Base-by-base conservation (phyloP, 1,140 invertebrate genomes). In the Oryzaephilus surinamensis region DNA sequence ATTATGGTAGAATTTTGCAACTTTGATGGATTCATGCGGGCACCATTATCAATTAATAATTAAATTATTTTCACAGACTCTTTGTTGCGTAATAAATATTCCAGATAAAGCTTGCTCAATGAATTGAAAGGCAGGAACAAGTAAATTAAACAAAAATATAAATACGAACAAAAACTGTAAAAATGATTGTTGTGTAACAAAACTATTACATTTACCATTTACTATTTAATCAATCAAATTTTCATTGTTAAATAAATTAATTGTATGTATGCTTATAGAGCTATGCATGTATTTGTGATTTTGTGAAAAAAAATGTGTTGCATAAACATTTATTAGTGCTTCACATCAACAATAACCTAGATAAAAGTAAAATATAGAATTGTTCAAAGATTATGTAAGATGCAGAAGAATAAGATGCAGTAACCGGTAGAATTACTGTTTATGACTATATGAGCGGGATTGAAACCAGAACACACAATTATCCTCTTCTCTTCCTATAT, bases 391-490 rank as follows among this genome's bases (percentile, higher is more conserved):
- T 10, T 10, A 24, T 6, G 11, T 24, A 10, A 11, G 3, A 10
- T 24, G 10, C 23, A 24, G 5, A n/a, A 3, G 23, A 24, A 24
- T 4, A 7, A 21, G 26, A 27, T 37, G 34, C 21, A 27, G 24
- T 37, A 38, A 38, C 35, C 35, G 35, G 35, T 38, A 18, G 27
- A 38, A n/a, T n/a, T n/a, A n/a, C 30, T 30, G 28, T 38, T 31
- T 8, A 5, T 20, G 19, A 20, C n/a, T n/a, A n/a, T n/a, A n/a
- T n/a, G 23, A 38, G 30, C 36, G 16, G 36, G 27, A 30, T 38
- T 31, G 28, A 38, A 38, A 38, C 28, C 27, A 38, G 36, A 38
- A 38, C 36, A 38, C 10, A 4, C 10, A 24, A 24, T n/a, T 10
- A 24, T n/a, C 10, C 17, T 18, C 36, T 30, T 27, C 30, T 38